phyloP scores from a whole-genome alignment of 2,888 invertebrate species.

The Noctua pronuba region DNA sequence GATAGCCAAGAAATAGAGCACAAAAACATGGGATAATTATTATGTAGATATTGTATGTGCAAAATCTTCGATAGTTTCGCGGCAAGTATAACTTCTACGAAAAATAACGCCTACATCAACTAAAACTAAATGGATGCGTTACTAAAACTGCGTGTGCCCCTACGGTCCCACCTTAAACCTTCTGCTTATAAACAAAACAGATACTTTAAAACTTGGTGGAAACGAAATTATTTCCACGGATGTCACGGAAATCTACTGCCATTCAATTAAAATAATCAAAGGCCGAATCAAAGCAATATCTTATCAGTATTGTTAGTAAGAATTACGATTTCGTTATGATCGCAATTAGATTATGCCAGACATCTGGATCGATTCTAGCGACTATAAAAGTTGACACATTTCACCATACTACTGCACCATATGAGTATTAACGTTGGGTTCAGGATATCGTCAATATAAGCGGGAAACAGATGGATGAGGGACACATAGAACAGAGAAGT shows the following conservation, averaged over 20 bases:
- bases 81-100: not conserved
- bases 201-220: not conserved
- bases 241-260: not conserved
- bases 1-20: not conserved
- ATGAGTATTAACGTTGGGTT: too few species aligned
- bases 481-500: not conserved
- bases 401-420: too few species aligned
- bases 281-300: not conserved
- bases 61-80: not conserved
- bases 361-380: not conserved
- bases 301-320: slow-evolving; percentile 3
- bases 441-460: too few species aligned
- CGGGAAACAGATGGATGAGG: too few species aligned
- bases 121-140: not conserved
- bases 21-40: not conserved
- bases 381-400: not conserved
- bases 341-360: not conserved
- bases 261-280: slow-evolving; percentile 16
- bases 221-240: not conserved
- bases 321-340: not conserved
- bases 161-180: not conserved
- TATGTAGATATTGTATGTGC: not conserved
- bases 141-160: not conserved
- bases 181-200: not conserved
- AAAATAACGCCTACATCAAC: not conserved